Evolutionary conservation across 1,140 invertebrate genomes (phyloP).

Genomic region (Pteromalus puparum): DNA sequence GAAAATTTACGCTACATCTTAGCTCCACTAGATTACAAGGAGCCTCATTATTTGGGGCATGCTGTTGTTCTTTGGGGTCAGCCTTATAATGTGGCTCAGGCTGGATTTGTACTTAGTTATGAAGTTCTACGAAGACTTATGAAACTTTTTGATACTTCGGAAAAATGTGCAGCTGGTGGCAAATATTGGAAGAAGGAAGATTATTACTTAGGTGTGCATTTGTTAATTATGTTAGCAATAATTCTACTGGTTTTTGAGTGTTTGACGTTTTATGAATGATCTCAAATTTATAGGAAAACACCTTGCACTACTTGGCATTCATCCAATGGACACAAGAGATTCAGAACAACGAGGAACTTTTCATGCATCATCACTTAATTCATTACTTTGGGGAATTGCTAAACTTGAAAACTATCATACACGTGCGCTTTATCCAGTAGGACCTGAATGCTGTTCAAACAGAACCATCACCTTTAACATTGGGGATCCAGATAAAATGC

Average conservation of each 20-base stretch:
- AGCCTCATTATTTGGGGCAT: conserved; percentile 76
- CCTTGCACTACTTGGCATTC: conserved; percentile 69
- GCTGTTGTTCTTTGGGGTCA: conserved; percentile 73
- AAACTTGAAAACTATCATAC: conserved; percentile 72
- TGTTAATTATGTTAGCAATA: conserved; percentile 17
- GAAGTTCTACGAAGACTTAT: conserved; percentile 67
- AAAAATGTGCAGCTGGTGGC: conserved; percentile 71
- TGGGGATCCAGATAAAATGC: conserved; percentile 72
- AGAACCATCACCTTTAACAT: conserved; percentile 71
- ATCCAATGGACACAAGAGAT: conserved; percentile 75
- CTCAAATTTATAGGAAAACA: conserved; percentile 70
- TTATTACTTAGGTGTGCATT: conserved; percentile 74
- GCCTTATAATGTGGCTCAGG: conserved; percentile 74
- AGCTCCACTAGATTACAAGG: conserved; percentile 65
- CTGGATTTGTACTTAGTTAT: conserved; percentile 75
- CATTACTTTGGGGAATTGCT: conserved; percentile 71
- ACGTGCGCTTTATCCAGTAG: conserved; percentile 70
- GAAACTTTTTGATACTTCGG: conserved; percentile 67
- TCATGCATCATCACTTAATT: conserved; percentile 74
- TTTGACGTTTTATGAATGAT: neutral
- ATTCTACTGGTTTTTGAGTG: conserved; percentile 3
- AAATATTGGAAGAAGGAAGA: conserved; percentile 78
- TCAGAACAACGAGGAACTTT: conserved; percentile 70
- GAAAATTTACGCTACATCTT: conserved; percentile 74
- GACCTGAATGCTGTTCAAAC: conserved; percentile 71